phyloP scores from a whole-genome alignment of 1,140 invertebrate species.

The Atta cephalotes region DNA sequence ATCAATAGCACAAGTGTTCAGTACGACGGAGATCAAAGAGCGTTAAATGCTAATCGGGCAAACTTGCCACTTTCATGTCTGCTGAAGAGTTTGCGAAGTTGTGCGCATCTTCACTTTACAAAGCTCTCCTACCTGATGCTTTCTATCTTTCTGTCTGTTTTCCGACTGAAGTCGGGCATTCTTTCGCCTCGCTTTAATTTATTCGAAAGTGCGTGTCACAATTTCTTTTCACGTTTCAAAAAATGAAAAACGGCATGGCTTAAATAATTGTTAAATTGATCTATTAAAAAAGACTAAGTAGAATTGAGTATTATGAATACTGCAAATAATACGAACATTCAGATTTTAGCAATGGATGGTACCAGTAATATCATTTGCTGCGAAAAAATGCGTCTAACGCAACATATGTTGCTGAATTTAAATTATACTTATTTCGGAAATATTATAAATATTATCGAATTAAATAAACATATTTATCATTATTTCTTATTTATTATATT shows the following conservation, averaged over 20 bases:
- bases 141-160: not conserved
- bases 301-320: too few relatives aligned
- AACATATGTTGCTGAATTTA: too few relatives aligned
- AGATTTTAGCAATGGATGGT: too few relatives aligned
- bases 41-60: slow-evolving; percentile 21
- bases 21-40: slow-evolving; percentile 39
- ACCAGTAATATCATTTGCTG: too few relatives aligned
- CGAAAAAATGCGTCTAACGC: too few relatives aligned
- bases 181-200: not conserved
- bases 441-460: too few relatives aligned
- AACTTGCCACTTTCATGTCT: slow-evolving; percentile 57
- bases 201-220: not conserved
- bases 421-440: too few relatives aligned
- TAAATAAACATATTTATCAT: too few relatives aligned
- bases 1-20: slow-evolving; percentile 47
- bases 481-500: too few relatives aligned
- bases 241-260: not conserved
- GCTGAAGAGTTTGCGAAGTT: not conserved
- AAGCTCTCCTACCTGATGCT: not conserved
- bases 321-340: too few relatives aligned
- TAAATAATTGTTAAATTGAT: too few relatives aligned
- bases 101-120: not conserved
- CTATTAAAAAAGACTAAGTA: too few relatives aligned
- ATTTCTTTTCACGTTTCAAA: slow-evolving; percentile 1
- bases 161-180: not conserved